A percentile compares a stretch with the other conserved stretches of the same genome.
Conservation (phyloP, 2,888 invertebrate genomes). For the Mythimna lalbum region DNA sequence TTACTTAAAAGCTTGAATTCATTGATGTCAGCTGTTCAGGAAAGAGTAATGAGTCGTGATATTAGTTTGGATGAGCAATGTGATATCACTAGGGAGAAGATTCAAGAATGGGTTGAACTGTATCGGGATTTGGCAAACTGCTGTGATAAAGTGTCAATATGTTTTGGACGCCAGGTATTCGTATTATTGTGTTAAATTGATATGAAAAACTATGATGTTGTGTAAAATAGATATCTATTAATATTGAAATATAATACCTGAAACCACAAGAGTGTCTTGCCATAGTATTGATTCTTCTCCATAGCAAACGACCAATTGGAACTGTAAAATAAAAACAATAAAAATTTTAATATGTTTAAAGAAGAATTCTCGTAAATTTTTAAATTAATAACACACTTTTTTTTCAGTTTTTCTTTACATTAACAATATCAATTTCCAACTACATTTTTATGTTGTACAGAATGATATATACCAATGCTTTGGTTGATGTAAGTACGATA, state of each 20-base stretch:
- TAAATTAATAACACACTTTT: not conserved
- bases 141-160: not conserved
- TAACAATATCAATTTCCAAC: not conserved
- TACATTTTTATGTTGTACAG: not conserved
- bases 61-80: conserved; percentile 1
- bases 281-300: no score
- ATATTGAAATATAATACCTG: no score
- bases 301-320: no score
- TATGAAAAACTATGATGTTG: not conserved
- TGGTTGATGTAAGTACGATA: not conserved
- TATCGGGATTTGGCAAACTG: not conserved
- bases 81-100: not conserved
- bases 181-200: not conserved
- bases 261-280: no score
- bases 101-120: conserved; percentile 3
- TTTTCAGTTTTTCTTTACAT: not conserved
- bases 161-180: not conserved
- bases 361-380: not conserved
- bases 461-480: not conserved
- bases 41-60: not conserved
- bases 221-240: no score
- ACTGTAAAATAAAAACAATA: no score
- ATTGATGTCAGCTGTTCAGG: not conserved
- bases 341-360: not conserved
- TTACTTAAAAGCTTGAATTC: not conserved